Evolutionary conservation across 1,140 invertebrate species (phyloP).

Genomic region (Drosophila oshimai): DNA sequence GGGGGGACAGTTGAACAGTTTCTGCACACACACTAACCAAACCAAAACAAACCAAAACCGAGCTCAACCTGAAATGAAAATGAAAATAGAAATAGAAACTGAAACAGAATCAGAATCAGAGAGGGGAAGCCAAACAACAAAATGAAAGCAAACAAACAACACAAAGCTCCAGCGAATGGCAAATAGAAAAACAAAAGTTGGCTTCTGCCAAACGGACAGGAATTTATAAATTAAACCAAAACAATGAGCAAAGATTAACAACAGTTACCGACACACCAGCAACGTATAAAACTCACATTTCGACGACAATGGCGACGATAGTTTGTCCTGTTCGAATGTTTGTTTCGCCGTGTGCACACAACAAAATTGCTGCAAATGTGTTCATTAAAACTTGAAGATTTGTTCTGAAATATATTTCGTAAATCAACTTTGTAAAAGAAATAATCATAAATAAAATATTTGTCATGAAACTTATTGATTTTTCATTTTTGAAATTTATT

Average conservation of each 20-base stretch:
- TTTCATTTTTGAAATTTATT: too few relatives aligned
- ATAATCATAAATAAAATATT: too few relatives aligned
- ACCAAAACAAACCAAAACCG: conserved; percentile 29
- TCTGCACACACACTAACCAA: conserved; percentile 10
- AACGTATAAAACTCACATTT: conserved; percentile 21
- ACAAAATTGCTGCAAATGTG: background rate
- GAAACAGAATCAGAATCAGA: conserved; percentile 30
- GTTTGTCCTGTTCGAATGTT: conserved; percentile 8
- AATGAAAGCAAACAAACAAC: conserved; percentile 20
- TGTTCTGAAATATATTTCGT: too few relatives aligned
- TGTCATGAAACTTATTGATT: too few relatives aligned
- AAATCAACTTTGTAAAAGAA: too few relatives aligned
- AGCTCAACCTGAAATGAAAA: conserved; percentile 18
- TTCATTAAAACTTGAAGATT: too few relatives aligned
- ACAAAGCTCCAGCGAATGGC: conserved; percentile 11
- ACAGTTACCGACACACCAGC: conserved; percentile 43
- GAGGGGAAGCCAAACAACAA: conserved; percentile 42
- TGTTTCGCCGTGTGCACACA: background rate
- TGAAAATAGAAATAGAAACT: conserved; percentile 12
- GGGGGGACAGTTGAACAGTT: conserved; percentile 56
- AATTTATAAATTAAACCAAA: conserved; percentile 81
- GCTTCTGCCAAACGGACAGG: conserved; percentile 73
- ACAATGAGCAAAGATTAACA: conserved; percentile 78
- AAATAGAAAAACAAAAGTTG: conserved; percentile 65
- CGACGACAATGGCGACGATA: conserved; percentile 51